A percentile compares a stretch with the other conserved stretches of the same genome.
phyloP scores from a whole-genome alignment of 2,797 vertebrate species.

The Morelia viridis region DNA sequence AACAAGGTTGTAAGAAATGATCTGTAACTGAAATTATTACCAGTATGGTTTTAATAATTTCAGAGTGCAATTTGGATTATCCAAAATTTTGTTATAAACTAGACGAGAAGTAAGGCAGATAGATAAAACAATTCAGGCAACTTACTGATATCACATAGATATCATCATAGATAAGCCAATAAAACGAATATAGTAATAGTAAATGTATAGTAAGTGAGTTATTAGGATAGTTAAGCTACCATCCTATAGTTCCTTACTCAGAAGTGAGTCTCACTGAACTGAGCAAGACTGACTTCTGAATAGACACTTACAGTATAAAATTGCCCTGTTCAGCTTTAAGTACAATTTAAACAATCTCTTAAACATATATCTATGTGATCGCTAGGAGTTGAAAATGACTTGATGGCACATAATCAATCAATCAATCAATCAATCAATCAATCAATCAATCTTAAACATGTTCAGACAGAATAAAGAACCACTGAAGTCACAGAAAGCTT shows the following conservation, averaged over 20 bases:
- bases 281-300: background rate
- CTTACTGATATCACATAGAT: background rate
- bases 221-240: background rate
- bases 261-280: background rate
- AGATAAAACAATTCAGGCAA: background rate
- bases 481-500: background rate
- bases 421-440: background rate
- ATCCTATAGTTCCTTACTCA: background rate
- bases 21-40: accelerated
- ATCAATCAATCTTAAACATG: background rate
- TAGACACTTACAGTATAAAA: background rate
- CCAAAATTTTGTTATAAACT: background rate
- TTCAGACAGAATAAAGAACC: background rate
- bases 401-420: background rate
- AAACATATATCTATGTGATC: background rate
- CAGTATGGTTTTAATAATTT: background rate
- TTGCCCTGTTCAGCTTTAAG: background rate
- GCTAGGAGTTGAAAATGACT: background rate
- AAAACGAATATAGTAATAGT: background rate
- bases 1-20: background rate
- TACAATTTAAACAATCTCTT: background rate
- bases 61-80: background rate
- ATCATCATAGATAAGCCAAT: background rate
- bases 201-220: background rate
- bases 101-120: background rate